phyloP scores from a whole-genome alignment of 1,140 invertebrate species.

The Spodoptera frugiperda region DNA sequence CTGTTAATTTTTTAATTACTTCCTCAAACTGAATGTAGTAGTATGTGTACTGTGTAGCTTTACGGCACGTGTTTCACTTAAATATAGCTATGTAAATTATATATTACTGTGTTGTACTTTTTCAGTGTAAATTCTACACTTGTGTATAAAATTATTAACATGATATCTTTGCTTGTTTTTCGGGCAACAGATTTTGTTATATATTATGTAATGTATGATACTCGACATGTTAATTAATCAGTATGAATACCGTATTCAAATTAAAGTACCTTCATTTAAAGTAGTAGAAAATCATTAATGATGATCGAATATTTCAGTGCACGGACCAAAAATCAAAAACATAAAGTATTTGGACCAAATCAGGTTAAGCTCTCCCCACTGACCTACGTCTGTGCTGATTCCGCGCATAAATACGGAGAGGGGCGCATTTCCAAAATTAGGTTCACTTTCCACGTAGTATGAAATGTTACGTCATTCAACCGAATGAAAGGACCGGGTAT shows the following conservation, averaged over 20 bases:
- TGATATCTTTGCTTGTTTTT: too few relatives aligned
- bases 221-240: too few relatives aligned
- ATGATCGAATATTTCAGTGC: too few relatives aligned
- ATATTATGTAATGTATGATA: too few relatives aligned
- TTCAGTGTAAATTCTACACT: too few relatives aligned
- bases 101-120: too few relatives aligned
- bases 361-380: not conserved
- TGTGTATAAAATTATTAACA: too few relatives aligned
- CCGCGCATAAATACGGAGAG: not conserved
- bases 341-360: not conserved
- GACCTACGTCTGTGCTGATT: slow-evolving; percentile 1
- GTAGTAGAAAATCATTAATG: too few relatives aligned
- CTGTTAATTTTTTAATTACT: slow-evolving; percentile 19
- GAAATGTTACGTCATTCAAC: slow-evolving; percentile 34
- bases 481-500: slow-evolving; percentile 29
- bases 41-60: not conserved
- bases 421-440: slow-evolving; percentile 37
- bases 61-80: not conserved
- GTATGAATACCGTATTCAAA: too few relatives aligned
- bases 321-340: not conserved
- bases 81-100: not conserved
- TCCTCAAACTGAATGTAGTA: not conserved
- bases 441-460: slow-evolving; percentile 25
- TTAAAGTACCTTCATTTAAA: too few relatives aligned
- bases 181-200: too few relatives aligned